Evolutionary conservation across 2,888 invertebrate species (phyloP), one percentile per base, ranked within the genome.

Genomic region (Dusona sp.): DNA sequence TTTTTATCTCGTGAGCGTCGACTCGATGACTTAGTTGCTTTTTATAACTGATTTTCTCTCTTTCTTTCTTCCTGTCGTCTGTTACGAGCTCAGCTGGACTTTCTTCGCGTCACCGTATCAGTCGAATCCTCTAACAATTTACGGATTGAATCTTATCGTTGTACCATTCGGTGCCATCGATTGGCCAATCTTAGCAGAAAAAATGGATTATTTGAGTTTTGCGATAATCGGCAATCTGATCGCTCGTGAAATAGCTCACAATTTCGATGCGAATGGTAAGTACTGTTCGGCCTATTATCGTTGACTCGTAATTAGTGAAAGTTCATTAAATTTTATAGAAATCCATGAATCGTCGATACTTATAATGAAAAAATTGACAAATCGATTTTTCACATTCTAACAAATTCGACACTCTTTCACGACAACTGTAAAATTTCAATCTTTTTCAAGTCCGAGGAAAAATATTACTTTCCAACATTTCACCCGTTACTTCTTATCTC

Each of bases 231-330:
- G 92, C n/a, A 90, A 85, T 83, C 78, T 88, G 54, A 89, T 92
- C 83, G 91, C 91, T 68, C 90, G 88, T n/a, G 90, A 92, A 82
- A 92, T 92, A 22, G 90, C 91, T 67, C 91, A 89, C 88, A 90
- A 91, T 38, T 92, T 92, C 42, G 92, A 92, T 67, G 78, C 87
- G 42, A 90, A 88, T 84, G 92, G 92, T 92, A 91, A 87, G 67
- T 67, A 72, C 61, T 29, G 2, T 16, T 1, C 8, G 33, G 22
- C 57, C 8, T 33, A 64, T 29, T 36, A 8, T 42, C 54, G 9
- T 54, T 9, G 22, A 54, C 33, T 22, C 13, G 25, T 16, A 25
- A 42, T 61, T 74, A 22, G 38, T 25, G 3, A 16, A 57, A 57
- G 16, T 38, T 61, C 8, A 57, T 29, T 16, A 3, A 61, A 61